Conservation (phyloP, 1,140 invertebrate genomes). For the Tetramorium simillimum region DNA sequence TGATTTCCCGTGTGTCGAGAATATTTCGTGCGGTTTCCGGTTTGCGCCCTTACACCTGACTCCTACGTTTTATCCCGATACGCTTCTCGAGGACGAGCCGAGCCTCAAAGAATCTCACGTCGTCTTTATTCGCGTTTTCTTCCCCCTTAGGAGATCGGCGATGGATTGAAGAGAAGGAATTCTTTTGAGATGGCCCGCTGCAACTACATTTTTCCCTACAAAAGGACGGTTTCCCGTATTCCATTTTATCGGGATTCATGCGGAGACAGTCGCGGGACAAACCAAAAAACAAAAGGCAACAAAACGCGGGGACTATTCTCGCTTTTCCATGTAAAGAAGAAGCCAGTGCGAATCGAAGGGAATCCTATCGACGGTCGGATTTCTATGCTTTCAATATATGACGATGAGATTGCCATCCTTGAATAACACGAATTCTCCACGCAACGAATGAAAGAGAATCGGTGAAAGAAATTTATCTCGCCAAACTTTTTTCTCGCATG, state of each 20-base stretch:
- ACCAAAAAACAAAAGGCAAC: constrained; percentile 5
- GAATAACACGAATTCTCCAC: neutral
- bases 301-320: neutral
- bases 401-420: neutral
- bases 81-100: constrained; percentile 12
- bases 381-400: constrained; percentile 8
- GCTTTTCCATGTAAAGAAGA: neutral
- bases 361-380: neutral
- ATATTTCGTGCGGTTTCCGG: neutral
- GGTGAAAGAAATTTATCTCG: neutral
- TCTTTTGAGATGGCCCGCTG: neutral
- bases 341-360: neutral
- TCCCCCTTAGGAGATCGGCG: constrained; percentile 9
- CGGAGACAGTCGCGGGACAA: neutral
- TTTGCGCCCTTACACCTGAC: neutral
- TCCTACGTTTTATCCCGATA: neutral
- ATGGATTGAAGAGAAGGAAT: constrained; percentile 26
- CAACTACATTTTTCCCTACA: neutral
- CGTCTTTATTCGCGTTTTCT: neutral
- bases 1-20: neutral
- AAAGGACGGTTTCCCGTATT: neutral
- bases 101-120: constrained; percentile 37
- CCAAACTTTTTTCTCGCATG: neutral
- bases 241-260: neutral
- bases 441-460: neutral